Percentiles rank a stretch among this genome's conserved stretches.
These are phyloP conservation scores for Ctenodactylus gundi DNA, from an alignment of 2,113 vertebrate species.

Conservation along the genomic window DNA sequence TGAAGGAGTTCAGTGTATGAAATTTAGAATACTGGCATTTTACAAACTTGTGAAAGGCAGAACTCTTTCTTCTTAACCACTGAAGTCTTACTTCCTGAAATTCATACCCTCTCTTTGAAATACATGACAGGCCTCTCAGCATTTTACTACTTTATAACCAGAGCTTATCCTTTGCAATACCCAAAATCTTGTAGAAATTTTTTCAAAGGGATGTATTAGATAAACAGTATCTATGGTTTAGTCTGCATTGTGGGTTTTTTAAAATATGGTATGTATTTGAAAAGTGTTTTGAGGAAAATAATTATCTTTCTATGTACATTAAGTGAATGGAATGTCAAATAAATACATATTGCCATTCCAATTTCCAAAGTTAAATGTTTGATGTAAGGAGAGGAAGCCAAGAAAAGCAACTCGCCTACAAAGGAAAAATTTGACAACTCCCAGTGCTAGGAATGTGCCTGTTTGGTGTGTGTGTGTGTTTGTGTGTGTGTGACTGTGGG, in stretches of 20 bases:
- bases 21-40: slow-evolving; percentile 72
- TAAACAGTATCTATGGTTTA: slow-evolving; percentile 62
- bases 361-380: slow-evolving; percentile 50
- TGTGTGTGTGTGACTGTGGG: background rate
- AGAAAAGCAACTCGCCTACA: background rate
- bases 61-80: slow-evolving; percentile 66
- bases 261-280: slow-evolving; percentile 9
- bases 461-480: background rate
- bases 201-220: slow-evolving; percentile 55
- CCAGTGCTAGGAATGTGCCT: background rate
- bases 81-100: slow-evolving; percentile 59
- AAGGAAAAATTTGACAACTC: background rate
- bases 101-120: slow-evolving; percentile 65
- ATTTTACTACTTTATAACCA: slow-evolving; percentile 39
- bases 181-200: background rate
- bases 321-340: slow-evolving; percentile 49
- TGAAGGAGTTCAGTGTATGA: slow-evolving; percentile 62
- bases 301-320: slow-evolving; percentile 27
- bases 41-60: slow-evolving; percentile 69
- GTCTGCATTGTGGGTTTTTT: slow-evolving; percentile 51
- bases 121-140: slow-evolving; percentile 31
- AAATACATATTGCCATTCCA: background rate
- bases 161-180: slow-evolving; percentile 54
- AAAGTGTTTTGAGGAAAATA: slow-evolving; percentile 59
- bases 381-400: background rate